Conservation (phyloP, 2,797 vertebrate species). For the Malacoraja senta region DNA sequence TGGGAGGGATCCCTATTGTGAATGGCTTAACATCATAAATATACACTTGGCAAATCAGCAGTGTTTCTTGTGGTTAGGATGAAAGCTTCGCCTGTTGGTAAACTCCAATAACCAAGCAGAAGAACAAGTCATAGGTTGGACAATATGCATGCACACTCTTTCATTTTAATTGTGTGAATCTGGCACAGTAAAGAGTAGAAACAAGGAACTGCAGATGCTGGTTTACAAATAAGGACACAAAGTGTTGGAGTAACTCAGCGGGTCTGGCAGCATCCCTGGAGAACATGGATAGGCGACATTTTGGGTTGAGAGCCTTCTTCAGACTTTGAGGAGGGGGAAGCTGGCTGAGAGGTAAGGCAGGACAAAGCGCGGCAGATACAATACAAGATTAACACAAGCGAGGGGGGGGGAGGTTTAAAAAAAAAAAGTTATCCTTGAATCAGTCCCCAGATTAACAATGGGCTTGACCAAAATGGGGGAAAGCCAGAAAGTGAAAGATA, state of each 20-base stretch:
- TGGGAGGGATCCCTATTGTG: neutral
- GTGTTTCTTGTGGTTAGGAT: neutral
- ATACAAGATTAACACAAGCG: too few relatives aligned
- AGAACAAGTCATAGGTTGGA: neutral
- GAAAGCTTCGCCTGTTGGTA: neutral
- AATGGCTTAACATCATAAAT: neutral
- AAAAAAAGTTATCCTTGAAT: neutral
- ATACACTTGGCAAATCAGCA: neutral
- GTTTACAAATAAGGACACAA: too few relatives aligned
- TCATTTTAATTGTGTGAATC: neutral
- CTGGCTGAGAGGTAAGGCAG: too few relatives aligned
- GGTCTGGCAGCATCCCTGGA: too few relatives aligned
- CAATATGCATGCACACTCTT: neutral
- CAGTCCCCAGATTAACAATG: neutral
- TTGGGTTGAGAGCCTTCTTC: too few relatives aligned
- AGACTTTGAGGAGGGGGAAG: too few relatives aligned
- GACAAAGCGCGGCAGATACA: too few relatives aligned
- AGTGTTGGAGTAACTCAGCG: too few relatives aligned
- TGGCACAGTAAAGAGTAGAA: neutral
- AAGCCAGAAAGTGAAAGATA: neutral
- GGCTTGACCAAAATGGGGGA: neutral
- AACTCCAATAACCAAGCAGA: neutral
- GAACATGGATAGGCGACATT: too few relatives aligned
- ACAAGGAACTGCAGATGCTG: too few relatives aligned
- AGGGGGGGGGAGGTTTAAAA: too few relatives aligned